Base-by-base conservation (phyloP, 2,888 invertebrate species). In the Agrochola lota region DNA sequence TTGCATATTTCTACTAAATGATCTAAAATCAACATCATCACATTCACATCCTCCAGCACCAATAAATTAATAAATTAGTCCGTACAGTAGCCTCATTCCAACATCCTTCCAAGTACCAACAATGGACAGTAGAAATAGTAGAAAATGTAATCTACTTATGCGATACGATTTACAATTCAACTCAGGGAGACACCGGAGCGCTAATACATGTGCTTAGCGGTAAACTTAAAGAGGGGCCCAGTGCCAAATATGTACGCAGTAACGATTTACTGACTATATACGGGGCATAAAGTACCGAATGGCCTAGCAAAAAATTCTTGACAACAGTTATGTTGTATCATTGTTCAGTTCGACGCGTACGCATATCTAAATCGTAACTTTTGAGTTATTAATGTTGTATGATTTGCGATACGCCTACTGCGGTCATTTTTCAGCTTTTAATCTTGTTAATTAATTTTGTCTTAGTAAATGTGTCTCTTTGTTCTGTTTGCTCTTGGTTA, bases 201-300 rank as follows among this genome's bases (percentile, higher is more conserved):
- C 91, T 94, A 95, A 94, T 94, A 94, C 95, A 94, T 92, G 93
- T 95, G 94, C 94, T 95, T 94, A 95, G 95, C 95, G 94, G 95
- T 94, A 93, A 92, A 93, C 88, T 92, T 93, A 94, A 95, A 95
- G 94, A 93, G 88, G 91, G 90, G 88, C 87, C 91, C 94, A 90
- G 94, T 96, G 96, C 96, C 96, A 96, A 96, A 96, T 95, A 95
- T 94, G 96, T 93, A 89, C 87, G 91, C 88, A 90, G 91, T 93
- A 94, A 94, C 95, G 94, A 95, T 95, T 95, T 93, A 93, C 91
- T 80, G 83, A 69, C 95, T 95, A 87, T 95, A 94, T 95, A 95
- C 88, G 95, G 95, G 84, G 87, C 90, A 94, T 94, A 96, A 95
- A 95, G 94, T 90, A 90, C 95, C 95, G 94, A 94, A 88, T 80